Evolutionary conservation across 2,888 invertebrate species (phyloP).

Genomic region (Troides oblongomaculatus): DNA sequence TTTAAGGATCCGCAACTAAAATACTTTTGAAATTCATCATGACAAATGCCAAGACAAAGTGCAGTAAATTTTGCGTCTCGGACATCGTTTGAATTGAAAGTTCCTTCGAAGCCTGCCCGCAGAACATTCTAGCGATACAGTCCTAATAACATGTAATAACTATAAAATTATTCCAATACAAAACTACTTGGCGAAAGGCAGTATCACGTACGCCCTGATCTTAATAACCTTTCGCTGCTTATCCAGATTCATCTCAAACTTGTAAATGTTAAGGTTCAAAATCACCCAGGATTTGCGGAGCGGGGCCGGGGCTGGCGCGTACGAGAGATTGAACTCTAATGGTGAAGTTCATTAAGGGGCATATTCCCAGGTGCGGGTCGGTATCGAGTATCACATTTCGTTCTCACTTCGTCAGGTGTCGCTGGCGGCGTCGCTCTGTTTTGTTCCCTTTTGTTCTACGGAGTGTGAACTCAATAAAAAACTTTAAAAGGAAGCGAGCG

Average conservation of each 20-base stretch:
- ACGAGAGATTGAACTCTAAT: conserved; percentile 12
- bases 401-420: conserved; percentile 78
- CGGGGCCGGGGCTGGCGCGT: neutral
- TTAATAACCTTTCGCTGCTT: conserved; percentile 50
- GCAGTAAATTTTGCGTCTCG: conserved; percentile 21
- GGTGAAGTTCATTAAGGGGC: conserved; percentile 29
- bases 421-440: conserved; percentile 71
- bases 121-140: conserved; percentile 49
- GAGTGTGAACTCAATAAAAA: conserved; percentile 73
- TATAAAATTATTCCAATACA: conserved; percentile 77
- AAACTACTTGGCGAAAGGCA: conserved; percentile 75
- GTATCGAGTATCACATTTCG: conserved; percentile 66
- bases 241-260: conserved; percentile 44
- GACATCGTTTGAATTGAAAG: conserved; percentile 20
- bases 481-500: conserved; percentile 63
- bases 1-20: no score
- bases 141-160: conserved; percentile 73
- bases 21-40: no score
- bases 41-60: conserved; percentile 12
- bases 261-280: conserved; percentile 39
- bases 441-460: conserved; percentile 73
- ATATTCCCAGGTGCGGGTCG: conserved; percentile 34
- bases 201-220: conserved; percentile 70
- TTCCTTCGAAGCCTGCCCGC: conserved; percentile 33
- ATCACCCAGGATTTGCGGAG: conserved; percentile 22